A percentile compares a stretch with the other conserved stretches of the same genome.
These are phyloP conservation scores for Porites evermanni DNA, from an alignment of 92 coral and sea anemone genomes.

Conservation along the genomic window DNA sequence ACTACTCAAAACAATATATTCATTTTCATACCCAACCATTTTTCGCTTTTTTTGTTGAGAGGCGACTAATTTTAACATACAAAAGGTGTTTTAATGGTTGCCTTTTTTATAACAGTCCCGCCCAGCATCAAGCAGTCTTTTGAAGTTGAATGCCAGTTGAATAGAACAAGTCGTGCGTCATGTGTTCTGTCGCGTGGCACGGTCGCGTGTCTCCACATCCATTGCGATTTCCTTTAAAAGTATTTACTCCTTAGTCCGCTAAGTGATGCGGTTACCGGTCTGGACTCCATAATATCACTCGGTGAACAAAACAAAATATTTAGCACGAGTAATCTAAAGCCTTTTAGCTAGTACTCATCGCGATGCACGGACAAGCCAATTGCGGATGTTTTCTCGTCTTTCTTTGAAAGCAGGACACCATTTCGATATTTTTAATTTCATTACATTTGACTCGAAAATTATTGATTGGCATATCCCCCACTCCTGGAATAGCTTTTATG, in stretches of 20 bases:
- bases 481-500: conserved; percentile 29
- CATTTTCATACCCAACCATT: not conserved
- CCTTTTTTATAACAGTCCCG: not conserved
- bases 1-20: not conserved
- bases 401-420: conserved; percentile 4
- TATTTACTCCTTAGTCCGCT: conserved; percentile 13
- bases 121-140: conserved; percentile 16
- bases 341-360: not conserved
- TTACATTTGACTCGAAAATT: conserved; percentile 27
- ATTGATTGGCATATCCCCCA: conserved; percentile 13
- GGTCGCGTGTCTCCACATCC: conserved; percentile 55
- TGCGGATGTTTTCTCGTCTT: not conserved
- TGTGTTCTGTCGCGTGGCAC: conserved; percentile 44
- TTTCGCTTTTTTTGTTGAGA: not conserved
- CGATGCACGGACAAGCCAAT: conserved; percentile 16
- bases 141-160: conserved; percentile 16
- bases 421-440: conserved; percentile 21
- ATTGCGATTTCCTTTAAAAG: conserved; percentile 2
- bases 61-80: not conserved
- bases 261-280: conserved; percentile 52
- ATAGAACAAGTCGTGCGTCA: conserved; percentile 24
- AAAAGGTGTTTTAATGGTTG: not conserved
- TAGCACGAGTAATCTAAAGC: conserved; percentile 1
- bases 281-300: conserved; percentile 7
- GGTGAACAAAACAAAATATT: conserved; percentile 6